A percentile compares a stretch with the other conserved stretches of the same genome.
These are phyloP conservation scores for Latrodectus hesperus DNA, from an alignment of 2,888 invertebrate species.

Conservation along the genomic window DNA sequence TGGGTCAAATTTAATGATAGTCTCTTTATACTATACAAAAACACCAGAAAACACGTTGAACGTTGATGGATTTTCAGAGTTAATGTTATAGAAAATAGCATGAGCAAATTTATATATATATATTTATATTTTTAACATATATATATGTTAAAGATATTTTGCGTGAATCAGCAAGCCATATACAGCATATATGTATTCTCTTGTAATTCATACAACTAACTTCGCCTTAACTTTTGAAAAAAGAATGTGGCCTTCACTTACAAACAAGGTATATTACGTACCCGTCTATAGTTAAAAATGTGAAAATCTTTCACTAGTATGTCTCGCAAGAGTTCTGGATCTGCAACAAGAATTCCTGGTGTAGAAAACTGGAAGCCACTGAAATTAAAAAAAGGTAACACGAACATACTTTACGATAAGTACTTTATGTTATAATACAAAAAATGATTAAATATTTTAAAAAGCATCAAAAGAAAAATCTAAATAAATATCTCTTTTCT, in stretches of 20 bases:
- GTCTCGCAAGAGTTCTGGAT: conserved; percentile 35
- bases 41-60: too few relatives aligned
- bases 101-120: too few relatives aligned
- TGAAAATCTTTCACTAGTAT: conserved; percentile 53
- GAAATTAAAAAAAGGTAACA: neutral
- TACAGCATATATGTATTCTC: neutral
- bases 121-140: too few relatives aligned
- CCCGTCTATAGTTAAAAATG: conserved; percentile 19
- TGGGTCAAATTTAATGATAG: too few relatives aligned
- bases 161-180: neutral
- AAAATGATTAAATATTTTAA: too few relatives aligned
- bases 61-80: too few relatives aligned
- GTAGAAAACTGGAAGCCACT: conserved; percentile 21
- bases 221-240: neutral
- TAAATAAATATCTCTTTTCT: too few relatives aligned
- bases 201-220: neutral
- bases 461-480: too few relatives aligned
- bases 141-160: neutral
- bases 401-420: too few relatives aligned
- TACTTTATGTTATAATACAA: too few relatives aligned
- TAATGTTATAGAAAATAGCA: too few relatives aligned
- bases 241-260: neutral
- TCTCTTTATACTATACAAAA: too few relatives aligned
- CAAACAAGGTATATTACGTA: conserved; percentile 1
- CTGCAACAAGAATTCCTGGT: conserved; percentile 7